Base-by-base conservation (phyloP, 1,140 invertebrate species). In the Drosophila neocordata region DNA sequence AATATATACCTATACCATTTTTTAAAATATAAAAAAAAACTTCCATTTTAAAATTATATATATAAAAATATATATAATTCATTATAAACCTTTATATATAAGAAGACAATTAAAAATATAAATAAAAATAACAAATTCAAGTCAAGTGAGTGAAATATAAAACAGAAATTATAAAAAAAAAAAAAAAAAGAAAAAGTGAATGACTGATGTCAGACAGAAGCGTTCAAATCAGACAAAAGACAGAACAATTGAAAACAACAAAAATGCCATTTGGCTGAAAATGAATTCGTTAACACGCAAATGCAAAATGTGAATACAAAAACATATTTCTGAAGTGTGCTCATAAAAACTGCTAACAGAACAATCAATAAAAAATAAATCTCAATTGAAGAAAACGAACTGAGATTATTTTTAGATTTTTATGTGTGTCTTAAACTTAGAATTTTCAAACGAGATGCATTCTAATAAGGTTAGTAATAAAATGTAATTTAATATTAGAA, bases 361-460 rank as follows among this genome's bases (percentile, higher is more conserved):
- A 31, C 15, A 34, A 31, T 34, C 27, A 35, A 56, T 56, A 18
- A 12, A 13, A 56, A 56, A 53, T 57, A 57, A 74, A 65, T 65
- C 38, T 53, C 18, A 67, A 57, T 66, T 58, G 55, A 71, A 66
- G 66, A 8, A 31, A 56, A 56, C n/a, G 6, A 56, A 56, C 15
- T 56, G 13, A 56, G 31, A 35, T 34, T 34, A 24, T 35, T 35
- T 34, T 56, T 18, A 15, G 41, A 8, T 15, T 53, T 27, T 53
- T 55, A 2, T n/a, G n/a, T n/a, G n/a, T n/a, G n/a, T n/a, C n/a
- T n/a, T n/a, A n/a, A n/a, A n/a, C n/a, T n/a, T n/a, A n/a, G n/a
- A n/a, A n/a, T n/a, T n/a, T n/a, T n/a, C n/a, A n/a, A n/a, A n/a
- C n/a, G n/a, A n/a, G n/a, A n/a, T n/a, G n/a, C n/a, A n/a, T n/a